phyloP scores from a whole-genome alignment of 2,888 invertebrate species.

The Hedya salicella region DNA sequence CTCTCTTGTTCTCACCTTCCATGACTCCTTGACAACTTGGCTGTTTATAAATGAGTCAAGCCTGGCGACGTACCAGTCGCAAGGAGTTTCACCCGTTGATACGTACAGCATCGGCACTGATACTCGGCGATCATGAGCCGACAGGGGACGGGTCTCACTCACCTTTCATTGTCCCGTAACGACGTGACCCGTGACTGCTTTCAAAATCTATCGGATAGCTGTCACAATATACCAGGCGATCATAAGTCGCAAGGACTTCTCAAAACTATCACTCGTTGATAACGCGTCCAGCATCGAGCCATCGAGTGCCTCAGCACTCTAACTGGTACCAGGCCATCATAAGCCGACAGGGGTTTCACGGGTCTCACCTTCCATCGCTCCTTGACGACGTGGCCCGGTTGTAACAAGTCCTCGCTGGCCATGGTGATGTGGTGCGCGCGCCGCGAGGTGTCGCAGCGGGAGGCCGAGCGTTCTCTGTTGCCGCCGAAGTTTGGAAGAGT shows the following conservation, averaged over 20 bases:
- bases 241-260: conserved; percentile 85
- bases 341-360: not conserved
- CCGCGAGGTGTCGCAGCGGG: conserved; percentile 79
- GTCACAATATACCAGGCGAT: not conserved
- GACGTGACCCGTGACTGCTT: no score
- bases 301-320: conserved; percentile 77
- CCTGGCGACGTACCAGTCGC: no score
- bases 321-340: not conserved
- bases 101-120: no score
- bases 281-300: conserved; percentile 97
- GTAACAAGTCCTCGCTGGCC: conserved; percentile 96
- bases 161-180: no score
- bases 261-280: conserved; percentile 99
- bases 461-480: conserved; percentile 61
- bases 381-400: conserved; percentile 98
- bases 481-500: conserved; percentile 82
- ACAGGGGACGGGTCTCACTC: not conserved
- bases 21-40: conserved; percentile 98
- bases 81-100: no score
- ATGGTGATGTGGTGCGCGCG: conserved; percentile 89
- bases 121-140: not conserved
- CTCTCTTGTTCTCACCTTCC: conserved; percentile 98
- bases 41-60: no score
- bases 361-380: conserved; percentile 98
- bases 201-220: no score